Evolutionary conservation across 2,888 invertebrate genomes (phyloP).

Genomic region (Colletes collaris): DNA sequence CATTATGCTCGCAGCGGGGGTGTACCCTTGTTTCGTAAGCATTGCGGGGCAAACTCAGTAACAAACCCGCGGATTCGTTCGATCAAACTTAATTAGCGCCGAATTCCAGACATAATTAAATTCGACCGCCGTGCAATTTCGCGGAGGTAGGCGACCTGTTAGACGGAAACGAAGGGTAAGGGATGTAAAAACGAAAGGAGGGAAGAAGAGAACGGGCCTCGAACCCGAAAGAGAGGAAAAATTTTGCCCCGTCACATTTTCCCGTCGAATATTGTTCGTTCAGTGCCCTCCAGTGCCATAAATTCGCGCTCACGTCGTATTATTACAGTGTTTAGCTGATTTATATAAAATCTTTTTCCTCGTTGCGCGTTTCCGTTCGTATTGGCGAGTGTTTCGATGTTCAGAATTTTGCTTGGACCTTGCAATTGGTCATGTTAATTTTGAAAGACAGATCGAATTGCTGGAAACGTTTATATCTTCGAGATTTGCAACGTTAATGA

Average conservation of each 20-base stretch:
- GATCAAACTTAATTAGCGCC: conserved; percentile 81
- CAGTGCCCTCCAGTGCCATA: conserved; percentile 19
- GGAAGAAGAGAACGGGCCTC: conserved; percentile 13
- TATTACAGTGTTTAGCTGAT: conserved; percentile 47
- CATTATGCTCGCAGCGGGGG: conserved; percentile 71
- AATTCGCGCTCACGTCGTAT: conserved; percentile 42
- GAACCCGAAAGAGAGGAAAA: conserved; percentile 24
- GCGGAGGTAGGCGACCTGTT: conserved; percentile 61
- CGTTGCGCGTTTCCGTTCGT: too few relatives aligned
- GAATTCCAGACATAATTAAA: conserved; percentile 81
- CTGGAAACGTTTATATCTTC: too few relatives aligned
- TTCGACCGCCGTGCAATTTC: conserved; percentile 74
- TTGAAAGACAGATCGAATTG: too few relatives aligned
- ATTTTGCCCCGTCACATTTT: conserved; percentile 37
- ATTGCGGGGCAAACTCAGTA: conserved; percentile 76
- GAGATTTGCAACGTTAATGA: too few relatives aligned
- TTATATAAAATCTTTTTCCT: conserved; percentile 41
- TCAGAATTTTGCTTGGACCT: too few relatives aligned
- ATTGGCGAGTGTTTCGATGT: too few relatives aligned
- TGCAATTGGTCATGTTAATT: too few relatives aligned
- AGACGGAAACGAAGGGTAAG: conserved; percentile 39
- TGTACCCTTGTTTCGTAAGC: conserved; percentile 77
- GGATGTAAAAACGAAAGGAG: conserved; percentile 42
- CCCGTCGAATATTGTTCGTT: conserved; percentile 60
- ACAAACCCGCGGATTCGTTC: conserved; percentile 80